These are phyloP conservation scores for Melitaea athalia DNA, from an alignment of 2,888 invertebrate genomes.

Conservation along the genomic window DNA sequence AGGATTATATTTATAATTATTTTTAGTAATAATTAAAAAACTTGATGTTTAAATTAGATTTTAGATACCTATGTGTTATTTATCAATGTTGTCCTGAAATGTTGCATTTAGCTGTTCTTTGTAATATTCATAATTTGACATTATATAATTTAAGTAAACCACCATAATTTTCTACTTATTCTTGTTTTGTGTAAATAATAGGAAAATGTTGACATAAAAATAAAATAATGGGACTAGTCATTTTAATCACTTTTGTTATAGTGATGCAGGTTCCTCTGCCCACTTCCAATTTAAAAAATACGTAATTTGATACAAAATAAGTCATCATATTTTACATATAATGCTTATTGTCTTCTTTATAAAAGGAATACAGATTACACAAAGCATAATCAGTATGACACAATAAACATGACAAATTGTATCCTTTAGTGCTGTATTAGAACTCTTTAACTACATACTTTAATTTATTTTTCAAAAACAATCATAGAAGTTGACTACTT, in stretches of 20 bases:
- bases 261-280: constrained; percentile 30
- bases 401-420: constrained; percentile 6
- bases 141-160: constrained; percentile 7
- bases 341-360: constrained; percentile 42
- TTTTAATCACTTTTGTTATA: constrained; percentile 27
- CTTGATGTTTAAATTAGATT: constrained; percentile 17
- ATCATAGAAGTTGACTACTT: neutral
- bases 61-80: constrained; percentile 32
- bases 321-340: constrained; percentile 40
- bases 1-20: constrained; percentile 9
- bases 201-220: constrained; percentile 21
- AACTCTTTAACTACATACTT: neutral
- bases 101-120: constrained; percentile 37
- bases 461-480: neutral
- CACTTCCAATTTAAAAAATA: constrained; percentile 21
- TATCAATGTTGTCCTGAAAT: constrained; percentile 37
- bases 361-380: constrained; percentile 23
- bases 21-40: constrained; percentile 7
- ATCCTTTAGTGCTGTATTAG: neutral
- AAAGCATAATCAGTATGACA: neutral
- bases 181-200: constrained; percentile 17
- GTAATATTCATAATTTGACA: constrained; percentile 14
- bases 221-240: constrained; percentile 24
- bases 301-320: constrained; percentile 12
- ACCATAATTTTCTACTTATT: constrained; percentile 17